A percentile compares a stretch with the other conserved stretches of the same genome.
Conservation (phyloP, 1,140 invertebrate species). For the Rhagoletis pomonella region DNA sequence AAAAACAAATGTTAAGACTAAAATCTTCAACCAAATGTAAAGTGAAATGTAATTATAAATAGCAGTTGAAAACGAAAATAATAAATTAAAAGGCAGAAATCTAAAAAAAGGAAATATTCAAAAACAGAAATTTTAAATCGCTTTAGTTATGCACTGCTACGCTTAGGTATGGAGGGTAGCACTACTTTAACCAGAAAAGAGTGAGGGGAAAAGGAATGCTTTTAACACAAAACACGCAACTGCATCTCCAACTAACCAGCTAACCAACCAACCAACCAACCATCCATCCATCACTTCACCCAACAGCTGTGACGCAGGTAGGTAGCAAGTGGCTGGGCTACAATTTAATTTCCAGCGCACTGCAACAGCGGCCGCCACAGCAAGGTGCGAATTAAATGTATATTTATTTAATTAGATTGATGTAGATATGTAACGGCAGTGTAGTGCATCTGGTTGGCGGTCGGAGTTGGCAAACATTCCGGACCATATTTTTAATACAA, state of each 20-base stretch:
- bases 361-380: not conserved
- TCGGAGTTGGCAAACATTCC: not conserved
- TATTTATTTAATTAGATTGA: slow-evolving; percentile 41
- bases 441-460: not conserved
- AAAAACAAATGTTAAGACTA: not conserved
- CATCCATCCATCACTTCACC: slow-evolving; percentile 6
- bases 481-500: not conserved
- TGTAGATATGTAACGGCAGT: not conserved
- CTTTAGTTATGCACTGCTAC: slow-evolving; percentile 26
- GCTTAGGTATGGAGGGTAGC: not conserved
- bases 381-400: slow-evolving; percentile 45
- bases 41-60: slow-evolving; percentile 28
- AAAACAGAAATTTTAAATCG: slow-evolving; percentile 40
- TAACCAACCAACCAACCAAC: not conserved
- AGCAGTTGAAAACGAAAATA: not conserved
- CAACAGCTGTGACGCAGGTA: not conserved
- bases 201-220: not conserved
- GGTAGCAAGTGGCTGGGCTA: not conserved
- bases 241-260: not conserved
- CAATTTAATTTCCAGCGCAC: slow-evolving; percentile 39
- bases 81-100: not conserved
- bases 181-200: not conserved
- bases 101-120: not conserved
- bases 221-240: not conserved
- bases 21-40: not conserved